Conservation (phyloP, 2,113 vertebrate species). For the Tinamus guttatus region DNA sequence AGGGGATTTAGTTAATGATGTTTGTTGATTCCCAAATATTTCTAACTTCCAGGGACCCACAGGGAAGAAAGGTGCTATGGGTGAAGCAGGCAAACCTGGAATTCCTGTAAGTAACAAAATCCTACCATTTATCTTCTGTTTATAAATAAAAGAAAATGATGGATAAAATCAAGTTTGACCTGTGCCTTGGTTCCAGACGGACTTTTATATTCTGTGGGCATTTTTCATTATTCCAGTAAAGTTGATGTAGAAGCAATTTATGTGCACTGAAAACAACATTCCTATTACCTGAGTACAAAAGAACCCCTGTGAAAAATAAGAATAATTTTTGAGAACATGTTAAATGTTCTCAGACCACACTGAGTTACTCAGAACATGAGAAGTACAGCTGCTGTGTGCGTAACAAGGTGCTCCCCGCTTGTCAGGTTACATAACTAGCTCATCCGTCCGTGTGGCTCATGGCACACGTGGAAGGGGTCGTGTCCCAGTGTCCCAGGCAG, state of each 20-base stretch:
- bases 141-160: slow-evolving; percentile 9
- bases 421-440: background rate
- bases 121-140: slow-evolving; percentile 5
- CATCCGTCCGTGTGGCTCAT: background rate
- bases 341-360: background rate
- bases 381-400: background rate
- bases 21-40: slow-evolving; percentile 45
- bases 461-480: background rate
- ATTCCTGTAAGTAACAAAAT: slow-evolving; percentile 84
- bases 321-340: background rate
- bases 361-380: background rate
- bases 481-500: background rate
- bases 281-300: background rate
- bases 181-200: background rate
- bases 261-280: background rate
- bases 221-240: background rate
- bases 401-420: background rate
- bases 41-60: slow-evolving; percentile 83
- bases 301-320: background rate
- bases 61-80: slow-evolving; percentile 88
- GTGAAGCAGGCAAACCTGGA: slow-evolving; percentile 85
- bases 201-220: background rate
- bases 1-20: background rate
- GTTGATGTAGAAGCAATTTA: background rate
- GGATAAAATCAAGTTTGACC: background rate